Conservation (phyloP, 92 coral and sea anemone genomes). For the Siderastrea siderea region DNA sequence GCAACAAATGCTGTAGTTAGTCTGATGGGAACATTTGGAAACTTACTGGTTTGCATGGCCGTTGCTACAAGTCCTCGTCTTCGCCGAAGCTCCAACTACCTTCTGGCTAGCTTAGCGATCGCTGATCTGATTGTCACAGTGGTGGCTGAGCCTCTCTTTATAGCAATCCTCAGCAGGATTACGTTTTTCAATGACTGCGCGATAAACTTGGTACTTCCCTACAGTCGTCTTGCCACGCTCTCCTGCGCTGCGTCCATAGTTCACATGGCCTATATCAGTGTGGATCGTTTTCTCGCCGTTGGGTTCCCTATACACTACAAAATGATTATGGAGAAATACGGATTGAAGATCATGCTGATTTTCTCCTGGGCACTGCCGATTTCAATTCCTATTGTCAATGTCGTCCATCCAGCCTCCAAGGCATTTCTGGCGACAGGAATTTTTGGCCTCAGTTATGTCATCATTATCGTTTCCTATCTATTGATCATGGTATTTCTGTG, state of each 20-base stretch:
- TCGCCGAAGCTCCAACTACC: constrained; percentile 62
- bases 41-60: constrained; percentile 59
- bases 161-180: constrained; percentile 18
- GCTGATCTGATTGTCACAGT: constrained; percentile 69
- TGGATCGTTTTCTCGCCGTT: constrained; percentile 61
- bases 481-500: constrained; percentile 1
- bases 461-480: neutral
- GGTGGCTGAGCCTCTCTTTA: constrained; percentile 52
- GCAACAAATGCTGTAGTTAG: constrained; percentile 33
- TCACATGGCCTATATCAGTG: constrained; percentile 68
- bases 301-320: constrained; percentile 57
- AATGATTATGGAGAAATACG: constrained; percentile 45
- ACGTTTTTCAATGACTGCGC: constrained; percentile 54
- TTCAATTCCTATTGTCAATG: neutral
- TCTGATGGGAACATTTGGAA: constrained; percentile 63
- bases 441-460: constrained; percentile 3
- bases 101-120: constrained; percentile 65
- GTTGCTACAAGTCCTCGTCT: constrained; percentile 48
- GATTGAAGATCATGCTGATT: constrained; percentile 45
- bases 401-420: constrained; percentile 2
- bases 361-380: constrained; percentile 44
- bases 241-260: constrained; percentile 61
- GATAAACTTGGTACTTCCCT: constrained; percentile 30
- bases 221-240: constrained; percentile 28
- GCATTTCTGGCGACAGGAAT: constrained; percentile 1